A percentile compares a stretch with the other conserved stretches of the same genome.
Evolutionary conservation across 2,797 vertebrate species (phyloP).

Genomic region (Delichon dasypus): DNA sequence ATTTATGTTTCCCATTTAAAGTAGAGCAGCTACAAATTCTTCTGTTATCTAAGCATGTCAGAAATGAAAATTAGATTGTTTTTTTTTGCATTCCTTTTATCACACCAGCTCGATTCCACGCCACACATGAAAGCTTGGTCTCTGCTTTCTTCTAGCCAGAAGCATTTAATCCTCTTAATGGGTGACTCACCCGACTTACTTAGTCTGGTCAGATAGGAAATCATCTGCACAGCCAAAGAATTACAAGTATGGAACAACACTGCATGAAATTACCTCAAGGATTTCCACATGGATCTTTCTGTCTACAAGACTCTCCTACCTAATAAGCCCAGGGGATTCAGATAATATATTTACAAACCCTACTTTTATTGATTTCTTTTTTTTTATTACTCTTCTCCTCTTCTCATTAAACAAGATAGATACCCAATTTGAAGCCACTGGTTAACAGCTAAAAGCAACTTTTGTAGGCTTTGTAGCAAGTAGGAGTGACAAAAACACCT

Average conservation of each 20-base stretch:
- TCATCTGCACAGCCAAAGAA: slow-evolving; percentile 34
- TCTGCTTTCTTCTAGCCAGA: slow-evolving; percentile 30
- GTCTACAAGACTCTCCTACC: neutral
- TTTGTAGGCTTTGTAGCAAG: slow-evolving; percentile 39
- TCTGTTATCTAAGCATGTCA: slow-evolving; percentile 45
- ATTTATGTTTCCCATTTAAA: slow-evolving; percentile 22
- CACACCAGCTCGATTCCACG: neutral
- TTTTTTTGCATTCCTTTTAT: slow-evolving; percentile 5
- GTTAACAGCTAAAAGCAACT: slow-evolving; percentile 44
- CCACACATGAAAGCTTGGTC: slow-evolving; percentile 20
- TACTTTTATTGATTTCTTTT: slow-evolving; percentile 12
- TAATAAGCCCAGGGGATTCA: slow-evolving; percentile 31
- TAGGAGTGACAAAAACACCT: slow-evolving; percentile 57
- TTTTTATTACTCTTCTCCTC: neutral
- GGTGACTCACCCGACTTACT: neutral
- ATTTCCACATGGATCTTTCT: slow-evolving; percentile 26
- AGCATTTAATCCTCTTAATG: slow-evolving; percentile 56
- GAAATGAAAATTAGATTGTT: slow-evolving; percentile 33
- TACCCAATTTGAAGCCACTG: slow-evolving; percentile 20
- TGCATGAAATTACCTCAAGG: slow-evolving; percentile 55
- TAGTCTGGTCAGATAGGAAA: slow-evolving; percentile 40
- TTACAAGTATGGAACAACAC: slow-evolving; percentile 29
- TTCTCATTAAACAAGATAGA: slow-evolving; percentile 52
- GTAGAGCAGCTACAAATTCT: neutral
- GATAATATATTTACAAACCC: slow-evolving; percentile 32